Evolutionary conservation across 2,888 invertebrate genomes (phyloP), one percentile per base, ranked within the genome.

Genomic region (Fissipunctia ypsillon): DNA sequence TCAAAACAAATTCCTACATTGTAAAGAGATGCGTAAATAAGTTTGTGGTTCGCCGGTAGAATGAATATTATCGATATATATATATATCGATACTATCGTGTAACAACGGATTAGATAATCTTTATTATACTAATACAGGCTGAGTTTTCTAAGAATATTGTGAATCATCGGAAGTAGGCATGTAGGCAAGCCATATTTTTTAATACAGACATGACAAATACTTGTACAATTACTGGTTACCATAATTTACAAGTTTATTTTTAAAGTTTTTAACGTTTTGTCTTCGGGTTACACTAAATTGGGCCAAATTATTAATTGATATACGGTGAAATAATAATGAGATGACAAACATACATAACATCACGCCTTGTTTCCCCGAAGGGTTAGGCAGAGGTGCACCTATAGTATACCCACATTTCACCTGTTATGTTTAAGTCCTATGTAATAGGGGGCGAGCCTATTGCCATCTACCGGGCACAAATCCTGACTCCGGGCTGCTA

Each of bases 81-180:
- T 67, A 76, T 70, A n/a, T 70, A 68, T 71, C 72, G 73, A 82
- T 73, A 78, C 56, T 78, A 73, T 60, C 52, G 50, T 78, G 69
- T 74, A 73, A 74, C 76, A 22, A 72, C 64, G 66, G 78, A 80
- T 87, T 80, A 87, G 84, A 82, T 86, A 86, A 87, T 86, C 84
- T 74, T 65, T 71, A 74, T 76, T 76, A 74, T 43, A 67, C 63
- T 74, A 67, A 72, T 45, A 80, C 73, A 80, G 50, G 75, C 43
- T 22, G 52, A 73, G 67, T 73, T 64, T 86, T 86, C 86, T 61
- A 65, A 84, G 87, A 88, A 86, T 54, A 45, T 38, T 50, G 76
- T 85, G 87, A 87, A 78, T 87, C 86, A 87, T 83, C 82, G 84
- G 87, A 88, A 88, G 88, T 88, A 85, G 83, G 72, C 71, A 77